A percentile compares a stretch with the other conserved stretches of the same genome.
These are phyloP conservation scores for Apoda limacodes DNA, from an alignment of 2,888 invertebrate species.

Conservation along the genomic window DNA sequence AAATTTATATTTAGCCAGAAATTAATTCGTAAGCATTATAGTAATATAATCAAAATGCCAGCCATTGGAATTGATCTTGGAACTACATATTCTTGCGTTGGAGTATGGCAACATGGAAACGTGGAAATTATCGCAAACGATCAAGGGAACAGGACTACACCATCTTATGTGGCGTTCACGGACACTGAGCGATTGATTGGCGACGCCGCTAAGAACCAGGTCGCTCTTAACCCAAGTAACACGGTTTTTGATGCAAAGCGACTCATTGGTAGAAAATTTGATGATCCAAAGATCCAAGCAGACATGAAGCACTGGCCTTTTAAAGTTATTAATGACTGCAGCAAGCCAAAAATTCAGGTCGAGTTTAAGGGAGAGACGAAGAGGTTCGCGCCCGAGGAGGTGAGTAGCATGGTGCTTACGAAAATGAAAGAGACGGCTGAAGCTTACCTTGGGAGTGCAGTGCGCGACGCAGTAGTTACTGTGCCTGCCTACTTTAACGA, in stretches of 20 bases:
- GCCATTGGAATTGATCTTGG: constrained; percentile 46
- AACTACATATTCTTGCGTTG: constrained; percentile 44
- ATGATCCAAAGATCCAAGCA: constrained; percentile 75
- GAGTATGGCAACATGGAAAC: constrained; percentile 60
- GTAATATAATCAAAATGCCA: constrained; percentile 25
- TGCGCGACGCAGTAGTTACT: constrained; percentile 77
- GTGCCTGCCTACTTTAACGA: constrained; percentile 83
- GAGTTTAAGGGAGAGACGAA: constrained; percentile 71
- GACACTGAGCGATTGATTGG: constrained; percentile 77
- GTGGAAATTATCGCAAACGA: constrained; percentile 76
- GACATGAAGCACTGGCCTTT: constrained; percentile 86
- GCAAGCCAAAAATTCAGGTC: constrained; percentile 73
- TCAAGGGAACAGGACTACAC: constrained; percentile 78
- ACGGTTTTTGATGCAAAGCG: constrained; percentile 68
- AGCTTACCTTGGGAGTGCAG: constrained; percentile 70
- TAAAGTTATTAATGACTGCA: constrained; percentile 67
- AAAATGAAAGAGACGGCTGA: constrained; percentile 81
- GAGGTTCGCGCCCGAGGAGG: constrained; percentile 72
- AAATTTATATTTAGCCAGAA: constrained; percentile 4
- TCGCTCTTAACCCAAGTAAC: constrained; percentile 71
- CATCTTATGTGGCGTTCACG: constrained; percentile 79
- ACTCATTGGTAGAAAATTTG: constrained; percentile 79
- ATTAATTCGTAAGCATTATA: constrained; percentile 1
- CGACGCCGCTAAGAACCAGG: constrained; percentile 76
- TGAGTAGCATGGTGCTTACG: constrained; percentile 69